These are phyloP conservation scores for Rhea pennata DNA, from an alignment of 2,113 vertebrate genomes.

Conservation along the genomic window DNA sequence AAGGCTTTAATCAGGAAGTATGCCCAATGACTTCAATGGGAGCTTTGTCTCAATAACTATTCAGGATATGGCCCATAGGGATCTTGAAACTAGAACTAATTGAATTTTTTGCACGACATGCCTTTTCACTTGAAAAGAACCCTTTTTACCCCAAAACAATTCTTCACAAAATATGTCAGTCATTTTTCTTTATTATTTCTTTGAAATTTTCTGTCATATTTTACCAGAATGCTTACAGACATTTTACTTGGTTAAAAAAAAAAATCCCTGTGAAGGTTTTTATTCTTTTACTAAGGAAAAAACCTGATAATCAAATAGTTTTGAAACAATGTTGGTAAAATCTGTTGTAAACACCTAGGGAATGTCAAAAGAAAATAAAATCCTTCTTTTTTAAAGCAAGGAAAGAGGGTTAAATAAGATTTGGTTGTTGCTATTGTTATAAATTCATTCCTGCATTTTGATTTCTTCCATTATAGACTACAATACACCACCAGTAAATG, in stretches of 20 bases:
- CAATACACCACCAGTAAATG: accelerated
- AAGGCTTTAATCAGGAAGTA: slow-evolving; percentile 71
- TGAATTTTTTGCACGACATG: slow-evolving; percentile 65
- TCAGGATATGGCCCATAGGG: slow-evolving; percentile 68
- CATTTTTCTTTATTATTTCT: slow-evolving; percentile 7
- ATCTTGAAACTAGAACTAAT: slow-evolving; percentile 69
- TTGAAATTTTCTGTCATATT: slow-evolving; percentile 17
- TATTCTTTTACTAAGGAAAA: not conserved
- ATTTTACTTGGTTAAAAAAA: not conserved
- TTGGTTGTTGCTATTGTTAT: not conserved
- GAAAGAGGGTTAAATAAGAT: not conserved
- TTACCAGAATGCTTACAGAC: not conserved
- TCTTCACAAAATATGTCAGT: not conserved
- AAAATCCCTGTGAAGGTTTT: not conserved
- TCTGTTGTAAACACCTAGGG: not conserved
- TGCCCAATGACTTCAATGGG: slow-evolving; percentile 68
- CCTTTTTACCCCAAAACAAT: slow-evolving; percentile 49
- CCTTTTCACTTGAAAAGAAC: slow-evolving; percentile 62
- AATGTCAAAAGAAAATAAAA: not conserved
- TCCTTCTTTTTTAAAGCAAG: not conserved
- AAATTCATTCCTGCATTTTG: not conserved
- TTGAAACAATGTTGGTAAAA: not conserved
- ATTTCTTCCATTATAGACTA: not conserved
- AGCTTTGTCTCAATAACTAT: slow-evolving; percentile 70
- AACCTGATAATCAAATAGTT: not conserved